Conservation (phyloP, 2,113 vertebrate species). For the Lota lota region DNA sequence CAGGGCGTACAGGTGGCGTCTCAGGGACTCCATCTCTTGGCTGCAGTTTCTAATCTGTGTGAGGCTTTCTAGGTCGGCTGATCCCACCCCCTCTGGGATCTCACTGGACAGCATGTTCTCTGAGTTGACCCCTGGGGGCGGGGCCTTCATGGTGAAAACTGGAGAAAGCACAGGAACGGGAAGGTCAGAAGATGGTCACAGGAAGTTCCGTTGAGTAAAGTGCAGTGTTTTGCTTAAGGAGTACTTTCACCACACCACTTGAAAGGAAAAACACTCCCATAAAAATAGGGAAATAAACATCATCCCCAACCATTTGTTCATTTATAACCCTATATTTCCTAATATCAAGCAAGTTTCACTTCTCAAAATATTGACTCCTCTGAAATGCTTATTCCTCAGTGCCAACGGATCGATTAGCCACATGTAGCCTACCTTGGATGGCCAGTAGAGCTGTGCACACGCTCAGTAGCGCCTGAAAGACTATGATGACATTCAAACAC, state of each 20-base stretch:
- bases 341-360: no score
- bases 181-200: not conserved
- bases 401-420: no score
- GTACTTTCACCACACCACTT: no score
- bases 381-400: no score
- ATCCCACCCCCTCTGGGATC: not conserved
- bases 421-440: slow-evolving; percentile 52
- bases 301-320: no score
- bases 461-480: slow-evolving; percentile 52
- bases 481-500: slow-evolving; percentile 21
- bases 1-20: slow-evolving; percentile 18
- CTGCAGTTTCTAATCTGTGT: slow-evolving; percentile 40
- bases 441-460: slow-evolving; percentile 47
- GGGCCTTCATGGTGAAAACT: slow-evolving; percentile 35
- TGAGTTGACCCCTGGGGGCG: not conserved
- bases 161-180: not conserved
- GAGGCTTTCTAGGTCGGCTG: not conserved
- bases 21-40: slow-evolving; percentile 28
- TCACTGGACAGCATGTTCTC: not conserved
- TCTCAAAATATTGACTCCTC: no score
- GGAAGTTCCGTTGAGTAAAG: no score
- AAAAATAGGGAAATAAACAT: no score
- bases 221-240: no score
- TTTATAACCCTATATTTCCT: no score
- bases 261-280: no score